Evolutionary conservation across 2,113 vertebrate genomes (phyloP).

Genomic region (Nycticebus coucang): DNA sequence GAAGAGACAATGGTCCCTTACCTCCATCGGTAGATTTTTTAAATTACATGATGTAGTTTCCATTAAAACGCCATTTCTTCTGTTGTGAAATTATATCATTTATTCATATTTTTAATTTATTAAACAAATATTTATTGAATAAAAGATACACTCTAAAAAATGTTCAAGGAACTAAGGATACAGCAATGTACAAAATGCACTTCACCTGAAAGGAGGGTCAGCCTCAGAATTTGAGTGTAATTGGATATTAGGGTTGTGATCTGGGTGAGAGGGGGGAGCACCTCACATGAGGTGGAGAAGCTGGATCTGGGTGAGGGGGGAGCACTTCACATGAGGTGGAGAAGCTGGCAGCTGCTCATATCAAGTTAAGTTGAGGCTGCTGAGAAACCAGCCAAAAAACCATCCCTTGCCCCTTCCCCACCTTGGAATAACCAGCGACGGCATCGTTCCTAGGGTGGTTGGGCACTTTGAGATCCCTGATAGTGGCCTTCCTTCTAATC

Average conservation of each 20-base stretch:
- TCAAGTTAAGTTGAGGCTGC: not conserved
- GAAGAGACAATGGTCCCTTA: slow-evolving; percentile 32
- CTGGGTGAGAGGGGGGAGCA: not conserved
- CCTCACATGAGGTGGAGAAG: not conserved
- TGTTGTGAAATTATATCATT: slow-evolving; percentile 63
- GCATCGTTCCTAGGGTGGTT: not conserved
- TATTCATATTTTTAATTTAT: slow-evolving; percentile 55
- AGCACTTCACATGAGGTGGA: not conserved
- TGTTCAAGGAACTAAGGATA: not conserved
- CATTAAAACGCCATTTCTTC: slow-evolving; percentile 67
- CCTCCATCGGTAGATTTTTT: slow-evolving; percentile 27
- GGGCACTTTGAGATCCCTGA: not conserved
- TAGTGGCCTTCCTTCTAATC: not conserved
- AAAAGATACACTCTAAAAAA: slow-evolving; percentile 34
- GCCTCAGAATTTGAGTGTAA: not conserved
- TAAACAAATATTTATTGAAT: slow-evolving; percentile 55
- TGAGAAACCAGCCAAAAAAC: not conserved
- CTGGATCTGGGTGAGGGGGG: not conserved
- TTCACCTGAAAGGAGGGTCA: not conserved
- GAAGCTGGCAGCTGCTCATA: not conserved
- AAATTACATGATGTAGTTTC: slow-evolving; percentile 70
- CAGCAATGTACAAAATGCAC: not conserved
- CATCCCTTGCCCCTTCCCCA: rapidly evolving
- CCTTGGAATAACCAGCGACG: not conserved
- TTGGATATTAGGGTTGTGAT: not conserved